These are phyloP conservation scores for Chiloscyllium plagiosum DNA, from an alignment of 2,113 vertebrate genomes.

Conservation along the genomic window DNA sequence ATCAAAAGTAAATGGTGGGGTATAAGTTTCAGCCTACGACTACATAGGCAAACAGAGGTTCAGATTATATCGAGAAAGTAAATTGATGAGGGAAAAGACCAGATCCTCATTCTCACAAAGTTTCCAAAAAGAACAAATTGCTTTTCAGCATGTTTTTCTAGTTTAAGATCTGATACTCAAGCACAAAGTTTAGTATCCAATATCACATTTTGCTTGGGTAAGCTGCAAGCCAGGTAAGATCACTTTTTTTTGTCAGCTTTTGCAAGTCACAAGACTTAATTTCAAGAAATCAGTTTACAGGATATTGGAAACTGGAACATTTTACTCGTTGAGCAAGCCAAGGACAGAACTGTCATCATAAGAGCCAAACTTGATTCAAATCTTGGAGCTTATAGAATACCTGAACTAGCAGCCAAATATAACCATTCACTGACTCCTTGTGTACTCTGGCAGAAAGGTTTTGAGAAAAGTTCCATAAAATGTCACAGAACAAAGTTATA, in stretches of 20 bases:
- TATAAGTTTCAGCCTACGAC: not conserved
- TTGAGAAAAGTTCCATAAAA: conserved; percentile 3
- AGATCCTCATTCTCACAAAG: not conserved
- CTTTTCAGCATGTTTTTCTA: not conserved
- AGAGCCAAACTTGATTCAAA: not conserved
- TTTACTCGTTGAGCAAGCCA: not conserved
- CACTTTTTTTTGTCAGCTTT: not conserved
- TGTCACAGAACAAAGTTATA: not conserved
- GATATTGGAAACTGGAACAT: conserved; percentile 26
- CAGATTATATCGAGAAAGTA: not conserved
- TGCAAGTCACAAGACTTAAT: not conserved
- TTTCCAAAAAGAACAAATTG: not conserved
- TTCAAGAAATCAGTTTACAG: not conserved
- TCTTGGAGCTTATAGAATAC: not conserved
- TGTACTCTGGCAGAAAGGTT: not conserved
- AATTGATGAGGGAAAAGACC: not conserved
- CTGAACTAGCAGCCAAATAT: not conserved
- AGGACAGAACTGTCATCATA: not conserved
- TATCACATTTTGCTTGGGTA: not conserved
- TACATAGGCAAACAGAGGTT: not conserved
- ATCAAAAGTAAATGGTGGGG: not conserved
- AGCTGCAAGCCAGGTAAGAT: not conserved
- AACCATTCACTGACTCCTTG: not conserved
- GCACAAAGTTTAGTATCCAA: not conserved
- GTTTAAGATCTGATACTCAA: not conserved